phyloP scores from a whole-genome alignment of 2,797 vertebrate species.

The Acanthurus leucopareius region DNA sequence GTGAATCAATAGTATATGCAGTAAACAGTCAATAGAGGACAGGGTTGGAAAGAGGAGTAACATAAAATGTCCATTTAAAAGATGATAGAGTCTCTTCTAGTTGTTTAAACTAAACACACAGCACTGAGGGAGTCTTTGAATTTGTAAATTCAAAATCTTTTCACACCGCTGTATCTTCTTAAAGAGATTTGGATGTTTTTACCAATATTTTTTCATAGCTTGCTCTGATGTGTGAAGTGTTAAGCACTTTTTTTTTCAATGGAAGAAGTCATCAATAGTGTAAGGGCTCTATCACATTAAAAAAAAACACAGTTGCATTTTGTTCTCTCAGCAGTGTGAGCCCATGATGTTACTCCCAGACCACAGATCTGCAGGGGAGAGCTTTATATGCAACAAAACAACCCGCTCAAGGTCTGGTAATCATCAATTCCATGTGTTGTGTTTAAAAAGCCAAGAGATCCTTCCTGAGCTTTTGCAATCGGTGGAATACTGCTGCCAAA shows the following conservation, averaged over 20 bases:
- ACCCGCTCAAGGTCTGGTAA: conserved; percentile 43
- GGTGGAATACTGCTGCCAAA: conserved; percentile 41
- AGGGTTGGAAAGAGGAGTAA: too few species aligned
- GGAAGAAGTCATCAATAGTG: conserved; percentile 25
- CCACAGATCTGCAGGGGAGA: conserved; percentile 48
- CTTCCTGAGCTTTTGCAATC: conserved; percentile 44
- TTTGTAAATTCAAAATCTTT: conserved; percentile 13
- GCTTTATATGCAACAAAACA: conserved; percentile 35
- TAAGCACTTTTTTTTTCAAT: conserved; percentile 29
- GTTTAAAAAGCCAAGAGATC: conserved; percentile 40
- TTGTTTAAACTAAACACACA: conserved; percentile 1
- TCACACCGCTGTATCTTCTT: neutral
- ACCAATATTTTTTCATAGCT: conserved; percentile 23
- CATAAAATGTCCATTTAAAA: neutral
- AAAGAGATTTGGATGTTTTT: conserved; percentile 16
- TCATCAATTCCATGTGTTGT: conserved; percentile 56
- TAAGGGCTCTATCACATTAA: conserved; percentile 15
- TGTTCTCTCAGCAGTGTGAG: conserved; percentile 30
- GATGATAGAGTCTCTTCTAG: neutral
- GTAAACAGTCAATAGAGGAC: neutral
- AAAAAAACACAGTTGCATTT: conserved; percentile 34
- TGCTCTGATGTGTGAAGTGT: neutral
- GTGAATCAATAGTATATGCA: neutral
- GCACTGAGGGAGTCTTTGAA: conserved; percentile 2
- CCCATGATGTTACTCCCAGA: conserved; percentile 42